phyloP scores from a whole-genome alignment of 2,113 vertebrate genomes.

The Brienomyrus brachyistius region DNA sequence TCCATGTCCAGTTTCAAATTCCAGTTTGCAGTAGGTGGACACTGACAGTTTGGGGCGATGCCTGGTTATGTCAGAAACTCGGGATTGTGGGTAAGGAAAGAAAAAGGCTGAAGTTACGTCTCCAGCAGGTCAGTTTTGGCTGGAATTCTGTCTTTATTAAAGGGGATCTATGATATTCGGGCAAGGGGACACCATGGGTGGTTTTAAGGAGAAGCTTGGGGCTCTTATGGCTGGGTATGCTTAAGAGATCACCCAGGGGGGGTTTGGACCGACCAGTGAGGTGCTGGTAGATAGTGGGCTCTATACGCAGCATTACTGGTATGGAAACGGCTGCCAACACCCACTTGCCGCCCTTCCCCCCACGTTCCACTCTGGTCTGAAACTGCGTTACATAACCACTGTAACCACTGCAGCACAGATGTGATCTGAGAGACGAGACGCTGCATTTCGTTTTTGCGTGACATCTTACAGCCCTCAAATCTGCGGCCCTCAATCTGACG shows the following conservation, averaged over 20 bases:
- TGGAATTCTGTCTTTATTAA: background rate
- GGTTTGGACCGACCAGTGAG: background rate
- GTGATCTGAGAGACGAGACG: background rate
- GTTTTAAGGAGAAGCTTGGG: background rate
- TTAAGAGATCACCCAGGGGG: background rate
- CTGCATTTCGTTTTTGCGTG: background rate
- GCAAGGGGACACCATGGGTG: background rate
- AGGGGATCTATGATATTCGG: background rate
- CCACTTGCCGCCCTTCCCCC: background rate
- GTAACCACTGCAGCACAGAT: background rate
- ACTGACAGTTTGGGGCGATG: background rate
- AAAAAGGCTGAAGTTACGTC: background rate
- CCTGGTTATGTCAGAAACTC: background rate
- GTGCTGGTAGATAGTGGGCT: background rate
- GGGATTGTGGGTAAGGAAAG: background rate
- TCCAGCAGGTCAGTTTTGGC: background rate
- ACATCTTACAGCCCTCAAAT: background rate
- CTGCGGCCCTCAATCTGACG: background rate
- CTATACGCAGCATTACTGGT: background rate
- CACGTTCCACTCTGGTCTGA: background rate
- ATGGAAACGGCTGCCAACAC: background rate
- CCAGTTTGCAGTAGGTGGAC: background rate
- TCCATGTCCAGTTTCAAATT: background rate
- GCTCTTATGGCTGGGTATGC: background rate
- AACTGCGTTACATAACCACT: background rate